Evolutionary conservation across 2,113 vertebrate species (phyloP), one percentile per base, ranked within the genome.

Genomic region (Pelecanoides urinatrix): DNA sequence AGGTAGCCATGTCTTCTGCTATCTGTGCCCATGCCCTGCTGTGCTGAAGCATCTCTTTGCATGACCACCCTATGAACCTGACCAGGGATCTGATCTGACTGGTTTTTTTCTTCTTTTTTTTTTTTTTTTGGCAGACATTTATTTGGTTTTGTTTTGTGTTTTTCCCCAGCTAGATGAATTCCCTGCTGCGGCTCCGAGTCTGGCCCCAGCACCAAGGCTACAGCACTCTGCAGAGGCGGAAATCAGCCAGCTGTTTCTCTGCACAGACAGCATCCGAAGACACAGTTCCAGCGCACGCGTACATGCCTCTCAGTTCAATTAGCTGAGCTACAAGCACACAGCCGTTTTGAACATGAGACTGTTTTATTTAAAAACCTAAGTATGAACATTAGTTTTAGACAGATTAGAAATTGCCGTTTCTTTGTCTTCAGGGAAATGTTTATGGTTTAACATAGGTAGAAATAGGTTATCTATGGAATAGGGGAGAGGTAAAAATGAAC

Each of bases 391-490:
- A 58, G 87, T 34, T 67, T 76, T 21, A 83, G 89, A 68, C 23
- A 80, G 71, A 77, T 86, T 56, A 92, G 68, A 92, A 94, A 93
- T 9, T 38, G 74, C 56, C 88, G 65, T 40, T 94, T 66, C 79
- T 92, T 72, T 87, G 73, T 81, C 94, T 94, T 94, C 62, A 26
- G 89, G 72, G 80, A 55, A 77, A 86, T 42, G 65, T 59, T 80
- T 61, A 84, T 75, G 52, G 72, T 59, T 86, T 78, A 79, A 81
- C 82, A 73, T 6, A 47, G 68, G 83, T 88, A 92, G 71, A 81
- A 91, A 83, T 10, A 92, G n/a, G 81, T 91, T 93, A 86, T 26
- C 75, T 88, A 15, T 8, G 66, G 36, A 94, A 90, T 49, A 72
- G 32, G 53, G 42, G 34, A 81, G 49, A 89, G 13, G 79, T 44